A percentile compares a stretch with the other conserved stretches of the same genome.
Evolutionary conservation across 2,797 vertebrate genomes (phyloP).

Genomic region (Muraenolepis orangiensis): DNA sequence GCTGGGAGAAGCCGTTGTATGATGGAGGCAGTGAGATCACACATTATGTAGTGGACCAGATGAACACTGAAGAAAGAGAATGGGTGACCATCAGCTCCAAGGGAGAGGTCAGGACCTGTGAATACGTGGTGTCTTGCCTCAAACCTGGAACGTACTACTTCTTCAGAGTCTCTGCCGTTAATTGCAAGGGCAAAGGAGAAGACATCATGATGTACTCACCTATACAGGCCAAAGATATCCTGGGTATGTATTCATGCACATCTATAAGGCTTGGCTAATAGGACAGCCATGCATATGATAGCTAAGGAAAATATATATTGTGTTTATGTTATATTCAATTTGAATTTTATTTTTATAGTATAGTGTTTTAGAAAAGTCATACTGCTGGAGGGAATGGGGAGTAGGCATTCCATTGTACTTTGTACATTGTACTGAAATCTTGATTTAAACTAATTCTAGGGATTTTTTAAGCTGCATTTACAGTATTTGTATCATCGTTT

Average conservation of each 20-base stretch:
- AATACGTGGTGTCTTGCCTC: conserved; percentile 91
- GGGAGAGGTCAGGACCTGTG: conserved; percentile 89
- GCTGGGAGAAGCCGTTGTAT: conserved; percentile 92
- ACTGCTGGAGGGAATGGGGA: too few species aligned
- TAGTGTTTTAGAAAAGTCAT: too few species aligned
- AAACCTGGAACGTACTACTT: conserved; percentile 89
- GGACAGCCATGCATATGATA: neutral
- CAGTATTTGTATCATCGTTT: neutral
- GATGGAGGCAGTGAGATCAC: conserved; percentile 92
- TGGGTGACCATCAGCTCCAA: conserved; percentile 86
- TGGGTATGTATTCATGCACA: conserved; percentile 77
- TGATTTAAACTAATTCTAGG: neutral
- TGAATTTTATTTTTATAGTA: too few species aligned
- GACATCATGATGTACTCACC: conserved; percentile 91
- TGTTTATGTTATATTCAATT: neutral
- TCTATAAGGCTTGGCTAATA: neutral
- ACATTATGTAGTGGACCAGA: conserved; percentile 85
- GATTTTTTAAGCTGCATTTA: neutral
- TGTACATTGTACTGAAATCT: too few species aligned
- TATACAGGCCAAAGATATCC: conserved; percentile 93
- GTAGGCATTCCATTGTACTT: too few species aligned
- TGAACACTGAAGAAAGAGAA: conserved; percentile 84
- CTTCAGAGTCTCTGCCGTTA: conserved; percentile 90
- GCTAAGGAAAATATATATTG: neutral
- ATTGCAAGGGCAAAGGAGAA: conserved; percentile 88